Conservation (phyloP, 2,113 vertebrate genomes). For the Ellobius talpinus region DNA sequence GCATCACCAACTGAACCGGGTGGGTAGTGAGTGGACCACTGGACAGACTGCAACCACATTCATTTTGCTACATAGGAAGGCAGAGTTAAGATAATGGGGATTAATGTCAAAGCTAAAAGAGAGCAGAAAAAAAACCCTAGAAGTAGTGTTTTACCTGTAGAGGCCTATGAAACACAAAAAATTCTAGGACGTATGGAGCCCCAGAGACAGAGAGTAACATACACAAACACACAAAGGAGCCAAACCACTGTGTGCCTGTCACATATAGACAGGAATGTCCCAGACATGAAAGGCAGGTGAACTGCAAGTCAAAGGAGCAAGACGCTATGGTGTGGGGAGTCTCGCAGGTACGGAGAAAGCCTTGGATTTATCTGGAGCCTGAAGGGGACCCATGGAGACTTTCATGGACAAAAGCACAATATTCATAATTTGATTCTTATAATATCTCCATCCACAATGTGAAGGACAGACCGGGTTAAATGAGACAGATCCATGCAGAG, state of each 20-base stretch:
- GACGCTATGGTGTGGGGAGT: too few species aligned
- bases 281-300: neutral
- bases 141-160: neutral
- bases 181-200: neutral
- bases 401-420: neutral
- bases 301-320: neutral
- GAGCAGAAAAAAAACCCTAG: neutral
- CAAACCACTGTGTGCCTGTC: accelerated
- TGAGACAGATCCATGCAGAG: neutral
- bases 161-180: neutral
- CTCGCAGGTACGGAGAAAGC: too few species aligned
- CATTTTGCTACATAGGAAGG: neutral
- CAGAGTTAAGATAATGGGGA: neutral
- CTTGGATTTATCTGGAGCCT: neutral
- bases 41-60: neutral
- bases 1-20: accelerated
- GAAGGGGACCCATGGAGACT: neutral
- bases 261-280: too few species aligned
- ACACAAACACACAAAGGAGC: neutral
- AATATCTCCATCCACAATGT: neutral
- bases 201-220: neutral
- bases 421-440: too few species aligned
- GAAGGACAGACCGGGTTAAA: neutral
- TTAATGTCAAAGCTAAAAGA: neutral
- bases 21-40: too few species aligned